A percentile compares a stretch with the other conserved stretches of the same genome.
Evolutionary conservation across 2,113 vertebrate genomes (phyloP).

Genomic region (Zapus hudsonius): DNA sequence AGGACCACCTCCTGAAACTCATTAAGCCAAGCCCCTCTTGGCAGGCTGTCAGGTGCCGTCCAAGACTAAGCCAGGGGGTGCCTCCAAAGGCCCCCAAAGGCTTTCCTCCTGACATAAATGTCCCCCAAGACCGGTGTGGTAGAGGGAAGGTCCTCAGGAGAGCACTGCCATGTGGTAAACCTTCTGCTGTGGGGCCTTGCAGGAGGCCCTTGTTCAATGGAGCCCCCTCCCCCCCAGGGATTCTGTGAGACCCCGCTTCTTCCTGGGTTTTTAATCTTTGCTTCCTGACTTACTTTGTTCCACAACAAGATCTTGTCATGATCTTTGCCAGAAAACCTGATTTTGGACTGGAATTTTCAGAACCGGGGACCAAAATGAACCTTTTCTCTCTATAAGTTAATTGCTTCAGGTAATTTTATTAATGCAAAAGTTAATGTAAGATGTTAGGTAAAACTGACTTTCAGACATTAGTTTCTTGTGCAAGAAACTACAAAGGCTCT

Average conservation of each 20-base stretch:
- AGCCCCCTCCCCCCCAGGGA: not conserved
- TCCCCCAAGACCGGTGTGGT: not conserved
- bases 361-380: not conserved
- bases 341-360: not conserved
- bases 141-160: not conserved
- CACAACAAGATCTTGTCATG: not conserved
- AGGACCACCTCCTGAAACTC: too few relatives aligned
- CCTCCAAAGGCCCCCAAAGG: too few relatives aligned
- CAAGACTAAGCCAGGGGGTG: too few relatives aligned
- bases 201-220: not conserved
- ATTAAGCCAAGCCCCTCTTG: too few relatives aligned
- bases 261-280: not conserved
- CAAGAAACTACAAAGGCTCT: not conserved
- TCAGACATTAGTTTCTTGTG: not conserved
- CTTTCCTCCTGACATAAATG: too few relatives aligned
- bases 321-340: not conserved
- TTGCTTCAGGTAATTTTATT: not conserved
- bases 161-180: not conserved
- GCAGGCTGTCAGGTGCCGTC: too few relatives aligned
- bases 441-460: not conserved
- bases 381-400: not conserved
- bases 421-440: not conserved
- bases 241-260: not conserved
- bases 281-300: not conserved
- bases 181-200: not conserved